These are phyloP conservation scores for Vireo altiloquus DNA, from an alignment of 2,113 vertebrate species.

Conservation along the genomic window DNA sequence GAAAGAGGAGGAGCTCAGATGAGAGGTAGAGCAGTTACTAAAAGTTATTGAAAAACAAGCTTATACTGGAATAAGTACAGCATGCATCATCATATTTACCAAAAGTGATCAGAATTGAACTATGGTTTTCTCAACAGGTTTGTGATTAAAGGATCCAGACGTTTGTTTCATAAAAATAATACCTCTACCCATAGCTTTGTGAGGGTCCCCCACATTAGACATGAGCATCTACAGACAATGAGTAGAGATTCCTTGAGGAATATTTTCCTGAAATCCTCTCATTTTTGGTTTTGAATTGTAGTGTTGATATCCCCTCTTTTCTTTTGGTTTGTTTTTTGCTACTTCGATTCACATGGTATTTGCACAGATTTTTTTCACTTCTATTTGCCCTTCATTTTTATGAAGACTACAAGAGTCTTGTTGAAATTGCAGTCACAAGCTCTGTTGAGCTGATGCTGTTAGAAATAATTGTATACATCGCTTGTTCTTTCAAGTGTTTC, in stretches of 20 bases:
- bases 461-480: constrained; percentile 13
- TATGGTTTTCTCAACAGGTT: background rate
- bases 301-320: background rate
- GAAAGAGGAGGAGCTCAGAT: background rate
- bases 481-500: background rate
- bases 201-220: background rate
- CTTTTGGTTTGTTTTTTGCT: background rate
- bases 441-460: background rate
- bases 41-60: background rate
- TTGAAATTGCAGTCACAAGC: background rate
- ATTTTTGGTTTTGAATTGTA: background rate
- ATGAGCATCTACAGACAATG: background rate
- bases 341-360: background rate
- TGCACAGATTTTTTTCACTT: background rate
- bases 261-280: background rate
- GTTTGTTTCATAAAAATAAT: background rate
- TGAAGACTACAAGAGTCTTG: background rate
- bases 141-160: background rate
- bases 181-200: background rate
- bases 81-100: background rate
- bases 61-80: background rate
- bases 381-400: background rate
- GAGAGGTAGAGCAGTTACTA: background rate
- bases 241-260: background rate
- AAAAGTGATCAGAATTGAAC: background rate